phyloP scores from a whole-genome alignment of 1,140 invertebrate genomes.

The Heliothis subflexa region DNA sequence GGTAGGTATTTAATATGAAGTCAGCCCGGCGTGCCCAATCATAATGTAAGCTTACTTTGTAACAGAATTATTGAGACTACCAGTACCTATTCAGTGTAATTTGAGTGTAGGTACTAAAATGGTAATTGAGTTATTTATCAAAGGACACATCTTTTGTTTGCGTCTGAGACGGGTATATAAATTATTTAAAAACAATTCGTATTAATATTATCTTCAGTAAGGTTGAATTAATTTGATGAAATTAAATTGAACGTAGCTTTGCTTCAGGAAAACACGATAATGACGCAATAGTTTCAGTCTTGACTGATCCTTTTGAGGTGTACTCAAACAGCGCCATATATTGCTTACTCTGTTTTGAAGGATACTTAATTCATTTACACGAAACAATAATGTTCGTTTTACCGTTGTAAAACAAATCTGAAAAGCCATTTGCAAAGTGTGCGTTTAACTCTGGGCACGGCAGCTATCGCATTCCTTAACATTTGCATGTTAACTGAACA shows the following conservation, averaged over 20 bases:
- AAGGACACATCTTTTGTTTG: neutral
- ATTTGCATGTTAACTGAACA: conserved; percentile 42
- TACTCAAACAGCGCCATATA: too few relatives aligned
- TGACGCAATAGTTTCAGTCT: too few relatives aligned
- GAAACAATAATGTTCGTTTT: neutral
- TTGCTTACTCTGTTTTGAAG: too few relatives aligned
- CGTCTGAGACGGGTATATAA: too few relatives aligned
- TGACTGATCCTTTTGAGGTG: too few relatives aligned
- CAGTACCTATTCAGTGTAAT: neutral
- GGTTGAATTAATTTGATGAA: too few relatives aligned
- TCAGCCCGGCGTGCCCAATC: conserved; percentile 4
- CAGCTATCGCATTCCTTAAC: conserved; percentile 21
- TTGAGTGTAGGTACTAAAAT: neutral
- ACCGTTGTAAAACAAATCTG: neutral
- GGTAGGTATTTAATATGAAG: conserved; percentile 39
- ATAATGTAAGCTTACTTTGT: conserved; percentile 7
- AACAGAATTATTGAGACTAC: neutral
- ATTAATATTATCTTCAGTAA: too few relatives aligned
- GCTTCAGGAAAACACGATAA: too few relatives aligned
- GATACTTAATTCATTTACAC: too few relatives aligned
- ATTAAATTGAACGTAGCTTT: too few relatives aligned
- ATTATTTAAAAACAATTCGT: too few relatives aligned
- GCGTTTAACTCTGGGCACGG: neutral
- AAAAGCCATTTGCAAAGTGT: neutral
- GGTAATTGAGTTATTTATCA: neutral